Evolutionary conservation across 2,113 vertebrate species (phyloP), one percentile per base, ranked within the genome.

Genomic region (Puma concolor): DNA sequence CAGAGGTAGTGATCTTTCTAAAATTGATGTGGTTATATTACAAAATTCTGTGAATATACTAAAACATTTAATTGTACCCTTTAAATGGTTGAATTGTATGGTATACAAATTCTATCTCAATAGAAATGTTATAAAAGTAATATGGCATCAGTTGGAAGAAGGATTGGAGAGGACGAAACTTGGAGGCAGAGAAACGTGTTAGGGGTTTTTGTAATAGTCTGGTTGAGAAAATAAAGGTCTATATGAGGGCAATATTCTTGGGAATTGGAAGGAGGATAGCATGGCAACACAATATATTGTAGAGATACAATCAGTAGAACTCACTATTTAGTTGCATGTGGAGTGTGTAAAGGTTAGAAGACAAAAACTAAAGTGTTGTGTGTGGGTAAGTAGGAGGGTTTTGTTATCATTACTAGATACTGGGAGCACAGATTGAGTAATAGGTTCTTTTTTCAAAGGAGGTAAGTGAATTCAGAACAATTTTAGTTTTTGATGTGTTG

Each of bases 41-140:
- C 9, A 92, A 93, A 92, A 94, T 92, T 89, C 29, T 94, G 60
- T 82, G 11, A 94, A 57, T 77, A 27, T 88, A 67, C 23, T 85
- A 90, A 38, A 33, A 9, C 5, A n/a, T 31, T 89, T 23, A 63
- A 69, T 52, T 84, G 1, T 88, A 41, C 5, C 52, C 16, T 48
- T 92, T 66, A 69, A 82, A 88, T 38, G 4, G 27, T 13, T 71
- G 1, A 82, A 48, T 14, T 93, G 5, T 38, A 50, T 57, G 16
- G 4, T 16, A 31, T 66, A 3, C 33, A 48, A 87, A 82, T 54
- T 63, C 66, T 63, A 93, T 77, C 2, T 92, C 36, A 87, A 16
- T 52, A 81, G 72, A 88, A 15, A 31, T 69, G 14, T 76, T 90
- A 88, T n/a, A 36, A 90, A 94, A 80, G 85, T 84, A 85, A 85